These are phyloP conservation scores for Vulpes vulpes DNA, from an alignment of 2,113 vertebrate species.

Conservation along the genomic window DNA sequence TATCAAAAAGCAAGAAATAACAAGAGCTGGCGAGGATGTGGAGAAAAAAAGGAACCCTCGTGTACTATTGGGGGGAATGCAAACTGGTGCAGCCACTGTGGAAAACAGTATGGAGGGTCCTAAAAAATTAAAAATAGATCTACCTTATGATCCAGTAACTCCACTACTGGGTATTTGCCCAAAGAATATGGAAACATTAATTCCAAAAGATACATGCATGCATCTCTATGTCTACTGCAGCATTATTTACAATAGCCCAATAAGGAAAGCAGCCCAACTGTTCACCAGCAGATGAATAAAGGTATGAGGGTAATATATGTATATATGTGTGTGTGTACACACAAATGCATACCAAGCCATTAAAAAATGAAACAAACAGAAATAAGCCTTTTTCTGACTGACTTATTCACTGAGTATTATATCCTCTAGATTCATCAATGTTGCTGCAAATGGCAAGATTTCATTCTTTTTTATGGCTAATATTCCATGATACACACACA, in stretches of 20 bases:
- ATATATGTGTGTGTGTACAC: background rate
- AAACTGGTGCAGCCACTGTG: background rate
- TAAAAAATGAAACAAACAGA: background rate
- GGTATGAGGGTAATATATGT: too few species aligned
- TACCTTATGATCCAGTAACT: background rate
- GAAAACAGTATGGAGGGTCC: background rate
- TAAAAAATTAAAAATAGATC: background rate
- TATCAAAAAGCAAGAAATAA: background rate
- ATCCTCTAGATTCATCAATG: background rate
- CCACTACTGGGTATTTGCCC: background rate
- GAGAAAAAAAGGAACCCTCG: background rate
- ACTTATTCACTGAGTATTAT: background rate
- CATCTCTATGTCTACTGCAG: background rate
- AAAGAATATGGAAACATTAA: background rate
- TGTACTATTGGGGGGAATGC: background rate
- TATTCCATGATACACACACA: background rate
- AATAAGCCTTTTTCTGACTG: background rate
- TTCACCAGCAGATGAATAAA: background rate
- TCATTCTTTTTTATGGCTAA: background rate
- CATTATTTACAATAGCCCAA: background rate
- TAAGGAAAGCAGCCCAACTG: background rate
- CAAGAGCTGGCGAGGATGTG: background rate
- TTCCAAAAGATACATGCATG: background rate
- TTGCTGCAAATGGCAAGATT: background rate
- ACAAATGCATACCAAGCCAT: background rate